phyloP scores from a whole-genome alignment of 2,888 invertebrate genomes.

The Acrobasis consociella region DNA sequence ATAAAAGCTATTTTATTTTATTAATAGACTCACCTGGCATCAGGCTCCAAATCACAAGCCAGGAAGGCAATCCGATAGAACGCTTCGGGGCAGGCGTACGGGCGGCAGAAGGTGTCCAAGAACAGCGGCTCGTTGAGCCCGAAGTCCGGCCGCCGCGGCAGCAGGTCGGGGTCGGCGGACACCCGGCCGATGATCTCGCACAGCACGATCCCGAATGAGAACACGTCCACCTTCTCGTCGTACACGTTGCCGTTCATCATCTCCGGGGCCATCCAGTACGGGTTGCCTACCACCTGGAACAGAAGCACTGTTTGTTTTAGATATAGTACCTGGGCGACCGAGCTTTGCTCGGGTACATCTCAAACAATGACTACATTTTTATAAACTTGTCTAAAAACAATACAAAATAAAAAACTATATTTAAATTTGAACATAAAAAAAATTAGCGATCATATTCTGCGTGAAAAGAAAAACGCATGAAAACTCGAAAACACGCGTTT shows the following conservation, averaged over 20 bases:
- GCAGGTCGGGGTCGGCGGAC: conserved; percentile 96
- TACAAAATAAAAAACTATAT: too few relatives aligned
- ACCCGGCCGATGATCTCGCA: conserved; percentile 98
- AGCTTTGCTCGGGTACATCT: too few relatives aligned
- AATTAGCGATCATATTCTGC: too few relatives aligned
- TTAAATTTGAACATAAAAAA: too few relatives aligned
- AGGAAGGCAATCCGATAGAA: conserved; percentile 94
- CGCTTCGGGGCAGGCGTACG: conserved; percentile 88
- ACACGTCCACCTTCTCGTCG: conserved; percentile 98
- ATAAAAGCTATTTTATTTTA: too few relatives aligned
- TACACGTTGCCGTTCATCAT: conserved; percentile 99
- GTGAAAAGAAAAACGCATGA: too few relatives aligned
- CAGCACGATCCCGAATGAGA: conserved; percentile 96
- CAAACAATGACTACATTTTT: too few relatives aligned
- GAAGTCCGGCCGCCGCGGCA: conserved; percentile 95
- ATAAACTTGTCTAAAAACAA: too few relatives aligned
- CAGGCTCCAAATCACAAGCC: conserved; percentile 95
- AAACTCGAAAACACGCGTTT: too few relatives aligned
- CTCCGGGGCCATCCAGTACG: conserved; percentile 99
- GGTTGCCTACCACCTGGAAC: conserved; percentile 93
- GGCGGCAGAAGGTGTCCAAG: conserved; percentile 89
- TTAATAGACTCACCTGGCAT: conserved; percentile 52
- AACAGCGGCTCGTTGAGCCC: conserved; percentile 93
- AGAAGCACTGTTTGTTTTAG: not conserved
- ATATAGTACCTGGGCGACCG: too few relatives aligned